Conservation (phyloP, 2,797 vertebrate genomes). For the Rousettus madagascariensis region DNA sequence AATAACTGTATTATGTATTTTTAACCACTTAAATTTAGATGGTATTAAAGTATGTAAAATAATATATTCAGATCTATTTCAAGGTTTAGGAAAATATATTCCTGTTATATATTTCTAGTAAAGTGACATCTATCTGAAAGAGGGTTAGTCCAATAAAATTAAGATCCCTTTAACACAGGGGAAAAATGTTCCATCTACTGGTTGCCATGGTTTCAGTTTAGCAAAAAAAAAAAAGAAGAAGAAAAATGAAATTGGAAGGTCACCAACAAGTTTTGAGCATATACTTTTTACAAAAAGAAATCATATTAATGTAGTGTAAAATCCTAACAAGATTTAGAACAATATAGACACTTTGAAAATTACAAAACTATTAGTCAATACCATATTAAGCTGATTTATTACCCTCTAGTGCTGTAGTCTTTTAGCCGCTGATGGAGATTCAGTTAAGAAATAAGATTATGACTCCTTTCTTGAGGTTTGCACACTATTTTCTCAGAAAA, state of each 20-base stretch:
- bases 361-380: constrained; percentile 71
- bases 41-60: neutral
- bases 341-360: constrained; percentile 66
- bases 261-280: constrained; percentile 52
- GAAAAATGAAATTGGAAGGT: constrained; percentile 55
- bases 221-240: neutral
- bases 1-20: neutral
- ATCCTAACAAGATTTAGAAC: constrained; percentile 64
- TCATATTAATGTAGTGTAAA: constrained; percentile 59
- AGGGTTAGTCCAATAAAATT: constrained; percentile 20
- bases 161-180: constrained; percentile 48
- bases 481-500: constrained; percentile 46
- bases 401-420: constrained; percentile 45
- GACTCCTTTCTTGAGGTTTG: constrained; percentile 51
- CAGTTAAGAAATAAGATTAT: constrained; percentile 55
- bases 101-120: constrained; percentile 13
- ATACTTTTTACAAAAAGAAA: constrained; percentile 53
- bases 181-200: constrained; percentile 40
- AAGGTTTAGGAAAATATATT: neutral
- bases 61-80: neutral
- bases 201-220: constrained; percentile 69
- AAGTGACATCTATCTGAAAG: constrained; percentile 55
- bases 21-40: neutral
- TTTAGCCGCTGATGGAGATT: constrained; percentile 34
- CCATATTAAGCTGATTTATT: constrained; percentile 69